Percentiles rank a stretch among this genome's conserved stretches.
These are phyloP conservation scores for Theodoxus fluviatilis DNA, from an alignment of 2,888 invertebrate species.

Conservation along the genomic window DNA sequence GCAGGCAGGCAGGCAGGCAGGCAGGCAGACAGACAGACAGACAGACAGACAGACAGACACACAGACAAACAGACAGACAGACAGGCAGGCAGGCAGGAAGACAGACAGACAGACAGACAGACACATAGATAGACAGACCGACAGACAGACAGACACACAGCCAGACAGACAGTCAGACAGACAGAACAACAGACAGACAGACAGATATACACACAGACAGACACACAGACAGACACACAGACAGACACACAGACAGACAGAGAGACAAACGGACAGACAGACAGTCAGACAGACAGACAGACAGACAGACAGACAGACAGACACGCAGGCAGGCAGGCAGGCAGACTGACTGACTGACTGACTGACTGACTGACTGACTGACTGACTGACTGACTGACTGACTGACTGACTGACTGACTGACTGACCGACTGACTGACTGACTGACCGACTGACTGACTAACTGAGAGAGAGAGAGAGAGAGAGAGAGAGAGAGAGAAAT, in stretches of 20 bases:
- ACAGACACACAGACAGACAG: neutral
- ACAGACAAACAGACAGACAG: neutral
- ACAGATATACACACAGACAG: neutral
- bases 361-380: neutral
- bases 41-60: neutral
- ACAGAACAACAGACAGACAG: neutral
- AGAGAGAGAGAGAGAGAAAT: neutral
- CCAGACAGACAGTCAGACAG: constrained; percentile 9
- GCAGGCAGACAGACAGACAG: neutral
- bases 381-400: neutral
- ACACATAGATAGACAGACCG: constrained; percentile 6
- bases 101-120: neutral
- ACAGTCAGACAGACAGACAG: neutral
- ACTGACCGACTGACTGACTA: neutral
- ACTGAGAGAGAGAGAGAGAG: constrained; percentile 13
- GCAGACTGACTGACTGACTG: neutral
- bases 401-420: neutral
- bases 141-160: neutral
- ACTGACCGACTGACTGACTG: neutral
- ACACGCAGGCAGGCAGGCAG: neutral
- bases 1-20: neutral
- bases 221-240: too few relatives aligned
- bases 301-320: neutral
- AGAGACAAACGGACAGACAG: neutral
- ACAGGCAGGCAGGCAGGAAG: neutral